Base-by-base conservation (phyloP, 2,797 vertebrate genomes). In the Limosa lapponica region DNA sequence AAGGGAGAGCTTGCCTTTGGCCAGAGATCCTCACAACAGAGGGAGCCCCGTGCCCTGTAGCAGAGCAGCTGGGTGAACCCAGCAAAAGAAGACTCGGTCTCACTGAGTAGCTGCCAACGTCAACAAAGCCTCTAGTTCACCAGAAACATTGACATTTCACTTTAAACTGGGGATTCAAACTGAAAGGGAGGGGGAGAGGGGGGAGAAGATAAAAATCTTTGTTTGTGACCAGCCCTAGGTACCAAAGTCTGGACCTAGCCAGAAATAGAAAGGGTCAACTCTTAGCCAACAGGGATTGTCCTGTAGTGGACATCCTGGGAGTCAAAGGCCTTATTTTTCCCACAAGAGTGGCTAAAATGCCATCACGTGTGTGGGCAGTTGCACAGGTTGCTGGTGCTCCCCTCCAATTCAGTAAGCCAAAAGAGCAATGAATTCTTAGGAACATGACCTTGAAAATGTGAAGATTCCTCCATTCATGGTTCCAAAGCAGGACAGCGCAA, bases 381-480 rank as follows among this genome's bases (percentile, higher is more conserved):
- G 28, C 36, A 59, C 3, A 44, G 25, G 22, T 48, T 13, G 6
- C 55, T 44, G 48, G 13, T 64, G 32, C 49, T 85, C 87, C 57
- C 62, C 55, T 89, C 55, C 3, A 2, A 67, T 64, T 64, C 32
- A 27, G 22, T 32, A 34, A 87, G 25, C 18, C 10, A 84, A 71
- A 34, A 73, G 7, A 24, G 39, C 28, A 75, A 67, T 8, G 77
- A 44, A 57, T 46, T 32, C 37, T 57, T 55, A 43, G 24, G 27
- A 17, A 41, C 17, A 8, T 72, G 73, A 98, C 98, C 98, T 98
- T 77, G 98, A 97, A 87, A 97, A 97, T 0, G 97, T 97, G 89
- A 98, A 97, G 73, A 98, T 96, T 32, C 97, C 98, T 88, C 97
- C 98, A 25, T 97, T 98, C 97, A 98, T 82, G n/a, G 98, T 97